Conservation (phyloP, 2,888 invertebrate genomes). For the Chymomyza caudatula region DNA sequence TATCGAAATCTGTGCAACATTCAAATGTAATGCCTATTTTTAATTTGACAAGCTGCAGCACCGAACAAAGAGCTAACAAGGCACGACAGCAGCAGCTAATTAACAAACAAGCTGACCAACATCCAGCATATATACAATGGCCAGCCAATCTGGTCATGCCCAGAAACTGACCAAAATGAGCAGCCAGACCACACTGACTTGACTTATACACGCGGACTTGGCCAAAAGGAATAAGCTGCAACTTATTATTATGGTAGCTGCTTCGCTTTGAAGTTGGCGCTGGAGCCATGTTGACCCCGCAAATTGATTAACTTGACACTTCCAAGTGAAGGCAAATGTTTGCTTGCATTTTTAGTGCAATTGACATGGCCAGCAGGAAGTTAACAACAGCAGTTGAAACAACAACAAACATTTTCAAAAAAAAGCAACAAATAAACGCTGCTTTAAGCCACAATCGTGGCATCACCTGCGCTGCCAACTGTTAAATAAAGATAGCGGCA, state of each 20-base stretch:
- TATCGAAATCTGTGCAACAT: slow-evolving; percentile 37
- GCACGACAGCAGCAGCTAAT: slow-evolving; percentile 58
- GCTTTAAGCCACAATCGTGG: slow-evolving; percentile 24
- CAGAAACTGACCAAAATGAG: background rate
- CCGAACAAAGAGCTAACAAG: slow-evolving; percentile 39
- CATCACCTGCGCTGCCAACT: background rate
- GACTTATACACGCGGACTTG: background rate
- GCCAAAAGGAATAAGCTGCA: background rate
- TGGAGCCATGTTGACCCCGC: slow-evolving; percentile 1
- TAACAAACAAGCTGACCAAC: slow-evolving; percentile 53
- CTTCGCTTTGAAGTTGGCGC: slow-evolving; percentile 51
- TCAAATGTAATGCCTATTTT: slow-evolving; percentile 48
- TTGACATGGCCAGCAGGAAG: slow-evolving; percentile 48
- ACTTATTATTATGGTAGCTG: slow-evolving; percentile 1
- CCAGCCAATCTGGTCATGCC: background rate
- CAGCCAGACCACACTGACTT: background rate
- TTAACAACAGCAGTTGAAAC: slow-evolving; percentile 24
- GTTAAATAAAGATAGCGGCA: background rate
- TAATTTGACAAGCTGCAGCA: slow-evolving; percentile 28
- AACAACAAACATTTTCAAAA: slow-evolving; percentile 28
- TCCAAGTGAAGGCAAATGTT: slow-evolving; percentile 32
- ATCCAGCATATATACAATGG: slow-evolving; percentile 1
- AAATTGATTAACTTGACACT: slow-evolving; percentile 69
- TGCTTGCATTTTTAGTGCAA: slow-evolving; percentile 43
- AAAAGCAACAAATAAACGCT: slow-evolving; percentile 15